phyloP scores from a whole-genome alignment of 2,113 vertebrate species.

The Anarhynchus alexandrinus region DNA sequence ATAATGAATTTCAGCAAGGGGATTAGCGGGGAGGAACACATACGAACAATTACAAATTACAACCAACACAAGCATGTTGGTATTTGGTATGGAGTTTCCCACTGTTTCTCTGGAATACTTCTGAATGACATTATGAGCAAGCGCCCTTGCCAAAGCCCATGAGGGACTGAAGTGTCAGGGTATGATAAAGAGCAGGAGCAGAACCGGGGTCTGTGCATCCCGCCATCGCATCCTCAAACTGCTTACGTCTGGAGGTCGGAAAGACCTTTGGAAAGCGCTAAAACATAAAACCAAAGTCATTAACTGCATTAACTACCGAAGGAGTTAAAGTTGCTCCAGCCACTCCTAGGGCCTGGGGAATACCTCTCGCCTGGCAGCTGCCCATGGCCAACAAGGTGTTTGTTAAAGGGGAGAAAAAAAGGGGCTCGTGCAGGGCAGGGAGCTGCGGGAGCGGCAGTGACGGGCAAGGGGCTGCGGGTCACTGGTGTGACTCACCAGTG shows the following conservation, averaged over 20 bases:
- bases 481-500: neutral
- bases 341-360: neutral
- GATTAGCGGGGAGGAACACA: neutral
- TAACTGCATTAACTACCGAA: neutral
- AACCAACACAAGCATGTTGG: neutral
- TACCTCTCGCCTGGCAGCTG: fast-evolving
- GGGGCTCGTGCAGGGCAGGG: neutral
- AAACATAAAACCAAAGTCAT: neutral
- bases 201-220: neutral
- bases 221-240: fast-evolving
- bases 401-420: neutral
- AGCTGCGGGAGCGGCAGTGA: fast-evolving
- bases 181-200: neutral
- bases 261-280: neutral
- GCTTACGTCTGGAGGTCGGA: neutral
- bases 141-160: neutral
- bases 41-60: slow-evolving; percentile 22
- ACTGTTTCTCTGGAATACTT: neutral
- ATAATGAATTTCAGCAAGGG: slow-evolving; percentile 7
- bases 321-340: neutral
- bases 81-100: neutral
- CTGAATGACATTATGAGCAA: neutral
- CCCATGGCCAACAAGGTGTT: fast-evolving
- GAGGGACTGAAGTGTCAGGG: neutral
- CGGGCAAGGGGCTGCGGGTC: neutral